Percentiles rank a stretch among this genome's conserved stretches.
These are phyloP conservation scores for Neolamprologus ventralis DNA, from an alignment of 2,113 vertebrate species.

Conservation along the genomic window DNA sequence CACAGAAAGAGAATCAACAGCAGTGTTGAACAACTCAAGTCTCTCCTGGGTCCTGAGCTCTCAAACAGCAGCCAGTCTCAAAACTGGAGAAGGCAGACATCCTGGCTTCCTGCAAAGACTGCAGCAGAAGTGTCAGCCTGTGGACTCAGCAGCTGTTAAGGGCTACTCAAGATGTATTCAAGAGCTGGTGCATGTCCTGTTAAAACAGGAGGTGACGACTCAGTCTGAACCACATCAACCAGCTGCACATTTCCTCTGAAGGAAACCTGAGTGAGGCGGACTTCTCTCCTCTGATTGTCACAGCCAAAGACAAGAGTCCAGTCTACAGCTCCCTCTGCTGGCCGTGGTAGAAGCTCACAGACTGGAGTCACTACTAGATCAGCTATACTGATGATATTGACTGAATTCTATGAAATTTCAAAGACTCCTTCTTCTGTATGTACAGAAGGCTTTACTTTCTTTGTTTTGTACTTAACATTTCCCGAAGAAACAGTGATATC, in stretches of 20 bases:
- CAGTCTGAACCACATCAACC: constrained; percentile 15
- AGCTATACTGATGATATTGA: constrained; percentile 1
- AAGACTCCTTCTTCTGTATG: not conserved
- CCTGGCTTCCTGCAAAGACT: constrained; percentile 20
- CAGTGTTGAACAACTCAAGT: not conserved
- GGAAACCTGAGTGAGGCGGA: not conserved
- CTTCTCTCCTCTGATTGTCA: not conserved
- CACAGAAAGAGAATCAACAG: not conserved
- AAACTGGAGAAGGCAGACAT: not conserved
- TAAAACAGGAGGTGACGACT: not conserved
- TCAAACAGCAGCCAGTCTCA: not conserved
- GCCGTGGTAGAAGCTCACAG: constrained; percentile 24
- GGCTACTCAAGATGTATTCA: not conserved
- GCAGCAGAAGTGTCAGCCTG: not conserved
- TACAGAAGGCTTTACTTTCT: not conserved
- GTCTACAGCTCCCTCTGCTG: constrained; percentile 37
- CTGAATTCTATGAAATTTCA: not conserved
- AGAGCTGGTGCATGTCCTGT: not conserved
- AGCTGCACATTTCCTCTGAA: not conserved
- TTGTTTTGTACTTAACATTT: not conserved
- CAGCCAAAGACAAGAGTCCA: not conserved
- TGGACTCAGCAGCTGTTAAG: not conserved
- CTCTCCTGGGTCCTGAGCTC: not conserved
- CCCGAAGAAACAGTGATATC: not conserved
- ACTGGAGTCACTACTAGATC: not conserved